Conservation (phyloP, 2,888 invertebrate species). For the Pseudococcus jackbeardsleyi region DNA sequence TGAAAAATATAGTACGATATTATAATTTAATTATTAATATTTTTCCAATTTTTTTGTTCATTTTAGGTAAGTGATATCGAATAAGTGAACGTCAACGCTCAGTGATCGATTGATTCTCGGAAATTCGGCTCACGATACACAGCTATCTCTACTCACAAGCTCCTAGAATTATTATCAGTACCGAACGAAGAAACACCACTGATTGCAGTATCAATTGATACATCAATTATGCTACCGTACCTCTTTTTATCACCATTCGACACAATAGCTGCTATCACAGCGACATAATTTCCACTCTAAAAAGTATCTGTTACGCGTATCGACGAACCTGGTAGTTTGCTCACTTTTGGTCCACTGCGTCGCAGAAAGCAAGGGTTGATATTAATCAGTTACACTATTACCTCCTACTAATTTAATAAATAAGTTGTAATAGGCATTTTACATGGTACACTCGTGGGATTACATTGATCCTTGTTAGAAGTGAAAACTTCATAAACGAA, state of each 20-base stretch:
- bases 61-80: not conserved
- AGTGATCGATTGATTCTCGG: not conserved
- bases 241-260: not conserved
- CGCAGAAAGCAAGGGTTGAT: slow-evolving; percentile 6
- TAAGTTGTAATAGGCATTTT: slow-evolving; percentile 55
- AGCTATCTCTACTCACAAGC: too few relatives aligned
- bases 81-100: not conserved
- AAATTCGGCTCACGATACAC: not conserved
- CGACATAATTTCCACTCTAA: slow-evolving; percentile 24
- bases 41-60: not conserved
- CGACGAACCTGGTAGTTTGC: not conserved
- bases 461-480: slow-evolving; percentile 53
- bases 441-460: slow-evolving; percentile 49
- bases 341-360: slow-evolving; percentile 36
- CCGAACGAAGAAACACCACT: not conserved
- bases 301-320: slow-evolving; percentile 47
- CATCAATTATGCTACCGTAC: not conserved
- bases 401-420: slow-evolving; percentile 57
- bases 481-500: slow-evolving; percentile 58
- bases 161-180: not conserved
- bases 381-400: slow-evolving; percentile 53
- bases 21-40: not conserved
- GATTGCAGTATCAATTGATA: not conserved
- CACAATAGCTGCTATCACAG: not conserved
- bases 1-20: too few relatives aligned